phyloP scores from a whole-genome alignment of 2,113 vertebrate species.

The Apeltes quadracus region DNA sequence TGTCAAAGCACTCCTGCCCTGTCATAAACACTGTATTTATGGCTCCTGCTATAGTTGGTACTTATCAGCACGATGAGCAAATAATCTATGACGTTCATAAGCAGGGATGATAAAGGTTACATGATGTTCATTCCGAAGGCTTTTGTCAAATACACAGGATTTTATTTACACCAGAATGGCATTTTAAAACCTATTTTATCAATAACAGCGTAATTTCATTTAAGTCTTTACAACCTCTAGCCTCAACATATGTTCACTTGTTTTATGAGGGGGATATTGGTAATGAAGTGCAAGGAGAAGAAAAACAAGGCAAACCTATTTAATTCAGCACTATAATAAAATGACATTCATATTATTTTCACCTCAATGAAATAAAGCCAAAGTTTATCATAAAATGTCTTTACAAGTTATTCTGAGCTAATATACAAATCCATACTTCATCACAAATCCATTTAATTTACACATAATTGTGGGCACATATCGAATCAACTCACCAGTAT shows the following conservation, averaged over 20 bases:
- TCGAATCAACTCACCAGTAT: conserved; percentile 33
- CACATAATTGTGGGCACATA: not conserved
- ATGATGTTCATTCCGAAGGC: not conserved
- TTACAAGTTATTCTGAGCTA: not conserved
- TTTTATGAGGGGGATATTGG: not conserved
- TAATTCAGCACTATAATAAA: not conserved
- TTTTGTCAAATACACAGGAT: not conserved
- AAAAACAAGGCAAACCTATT: not conserved
- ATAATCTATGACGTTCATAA: conserved; percentile 2
- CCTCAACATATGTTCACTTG: not conserved
- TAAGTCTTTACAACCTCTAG: not conserved
- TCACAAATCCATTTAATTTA: not conserved
- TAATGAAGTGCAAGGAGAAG: not conserved
- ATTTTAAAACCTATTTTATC: not conserved
- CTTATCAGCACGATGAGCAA: not conserved
- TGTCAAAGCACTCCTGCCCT: conserved; percentile 1
- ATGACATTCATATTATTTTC: not conserved
- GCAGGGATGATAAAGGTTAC: not conserved
- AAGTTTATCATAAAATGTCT: not conserved
- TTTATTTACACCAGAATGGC: not conserved
- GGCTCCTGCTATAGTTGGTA: not conserved
- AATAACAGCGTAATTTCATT: not conserved
- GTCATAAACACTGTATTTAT: conserved; percentile 11
- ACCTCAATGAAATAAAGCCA: not conserved
- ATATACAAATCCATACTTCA: not conserved